Percentiles rank a stretch among this genome's conserved stretches.
Evolutionary conservation across 2,888 invertebrate species (phyloP).

Genomic region (Ennomos fuscantarius): DNA sequence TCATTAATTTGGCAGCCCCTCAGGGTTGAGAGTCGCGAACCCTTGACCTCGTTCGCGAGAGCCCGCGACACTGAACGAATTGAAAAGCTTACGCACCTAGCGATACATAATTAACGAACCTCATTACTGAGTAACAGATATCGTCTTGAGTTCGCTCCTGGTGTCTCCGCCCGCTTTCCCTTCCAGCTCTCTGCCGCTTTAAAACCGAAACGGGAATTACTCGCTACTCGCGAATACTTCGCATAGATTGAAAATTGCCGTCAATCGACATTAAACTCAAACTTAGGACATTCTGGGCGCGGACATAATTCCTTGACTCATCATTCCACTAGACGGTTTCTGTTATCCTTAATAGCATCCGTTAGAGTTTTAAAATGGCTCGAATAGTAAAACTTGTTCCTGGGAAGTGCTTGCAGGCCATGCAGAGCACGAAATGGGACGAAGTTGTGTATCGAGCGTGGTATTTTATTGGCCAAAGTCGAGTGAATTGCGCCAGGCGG

Average conservation of each 20-base stretch:
- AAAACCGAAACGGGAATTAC: conserved; percentile 31
- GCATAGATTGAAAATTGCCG: conserved; percentile 45
- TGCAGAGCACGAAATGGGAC: conserved; percentile 62
- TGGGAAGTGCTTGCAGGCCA: conserved; percentile 73
- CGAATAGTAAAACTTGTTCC: conserved; percentile 77
- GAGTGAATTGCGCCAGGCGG: conserved; percentile 53
- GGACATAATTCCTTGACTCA: conserved; percentile 77
- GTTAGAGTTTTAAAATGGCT: conserved; percentile 82
- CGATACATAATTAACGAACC: conserved; percentile 84
- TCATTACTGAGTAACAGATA: conserved; percentile 78
- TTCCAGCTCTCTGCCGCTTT: conserved; percentile 29
- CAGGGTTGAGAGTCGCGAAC: conserved; percentile 81
- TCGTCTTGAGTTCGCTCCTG: conserved; percentile 45
- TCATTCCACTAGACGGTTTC: conserved; percentile 76
- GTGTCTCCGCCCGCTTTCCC: conserved; percentile 29
- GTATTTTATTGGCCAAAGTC: conserved; percentile 77
- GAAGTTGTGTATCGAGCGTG: conserved; percentile 77
- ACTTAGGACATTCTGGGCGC: conserved; percentile 75
- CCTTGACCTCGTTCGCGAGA: conserved; percentile 82
- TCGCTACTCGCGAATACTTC: conserved; percentile 45
- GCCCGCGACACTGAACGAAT: conserved; percentile 75
- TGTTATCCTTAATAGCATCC: conserved; percentile 82
- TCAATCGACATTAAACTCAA: conserved; percentile 68
- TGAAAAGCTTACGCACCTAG: conserved; percentile 79
- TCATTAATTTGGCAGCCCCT: conserved; percentile 86